Evolutionary conservation across 1,140 invertebrate species (phyloP).

Genomic region (Spodoptera frugiperda): DNA sequence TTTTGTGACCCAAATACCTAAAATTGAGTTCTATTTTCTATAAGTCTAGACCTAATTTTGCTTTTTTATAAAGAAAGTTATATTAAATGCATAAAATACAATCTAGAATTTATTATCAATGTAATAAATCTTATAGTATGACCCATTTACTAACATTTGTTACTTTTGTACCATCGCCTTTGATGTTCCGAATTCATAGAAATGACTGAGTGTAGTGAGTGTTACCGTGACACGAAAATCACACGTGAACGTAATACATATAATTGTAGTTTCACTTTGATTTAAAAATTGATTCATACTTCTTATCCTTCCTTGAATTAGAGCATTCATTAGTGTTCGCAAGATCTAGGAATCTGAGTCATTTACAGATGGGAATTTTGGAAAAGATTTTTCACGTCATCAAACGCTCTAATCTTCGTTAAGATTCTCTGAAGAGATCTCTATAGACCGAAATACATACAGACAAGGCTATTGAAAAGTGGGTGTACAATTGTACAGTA

Average conservation of each 20-base stretch:
- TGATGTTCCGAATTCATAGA: constrained; percentile 13
- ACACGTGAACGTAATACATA: not conserved
- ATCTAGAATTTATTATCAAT: not conserved
- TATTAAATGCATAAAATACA: not conserved
- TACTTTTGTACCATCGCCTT: constrained; percentile 1
- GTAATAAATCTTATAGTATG: not conserved
- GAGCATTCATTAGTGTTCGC: not conserved
- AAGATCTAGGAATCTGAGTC: not conserved
- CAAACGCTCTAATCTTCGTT: not conserved
- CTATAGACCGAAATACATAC: too few relatives aligned
- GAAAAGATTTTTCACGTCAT: not conserved
- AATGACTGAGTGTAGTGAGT: constrained; percentile 13
- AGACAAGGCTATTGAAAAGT: too few relatives aligned
- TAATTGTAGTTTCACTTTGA: constrained; percentile 16
- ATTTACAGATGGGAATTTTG: too few relatives aligned
- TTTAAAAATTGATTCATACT: not conserved
- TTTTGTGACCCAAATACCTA: too few relatives aligned
- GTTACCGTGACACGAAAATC: constrained; percentile 16
- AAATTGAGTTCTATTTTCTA: not conserved
- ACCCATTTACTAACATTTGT: constrained; percentile 18
- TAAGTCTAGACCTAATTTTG: not conserved
- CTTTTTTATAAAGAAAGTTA: not conserved
- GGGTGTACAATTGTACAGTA: too few relatives aligned
- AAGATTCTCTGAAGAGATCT: too few relatives aligned
- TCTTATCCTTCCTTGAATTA: not conserved